A percentile compares a stretch with the other conserved stretches of the same genome.
Conservation (phyloP, 2,888 invertebrate genomes). For the Chaetogeoica ovagalla region DNA sequence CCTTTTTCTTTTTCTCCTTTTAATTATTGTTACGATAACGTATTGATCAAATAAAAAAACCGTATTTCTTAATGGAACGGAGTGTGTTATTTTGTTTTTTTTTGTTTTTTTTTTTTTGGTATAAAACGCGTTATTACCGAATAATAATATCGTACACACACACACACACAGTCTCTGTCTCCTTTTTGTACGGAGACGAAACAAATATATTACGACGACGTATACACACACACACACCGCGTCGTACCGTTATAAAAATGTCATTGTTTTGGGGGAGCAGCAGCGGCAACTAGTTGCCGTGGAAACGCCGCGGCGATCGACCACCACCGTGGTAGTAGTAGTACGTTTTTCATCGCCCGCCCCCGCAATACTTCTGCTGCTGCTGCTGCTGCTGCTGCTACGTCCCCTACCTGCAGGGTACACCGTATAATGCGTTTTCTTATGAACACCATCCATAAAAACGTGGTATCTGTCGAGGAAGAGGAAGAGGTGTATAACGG, state of each 20-base stretch:
- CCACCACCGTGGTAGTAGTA: not conserved
- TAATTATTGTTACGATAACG: too few species aligned
- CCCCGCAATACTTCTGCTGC: slow-evolving; percentile 2
- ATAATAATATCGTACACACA: not conserved
- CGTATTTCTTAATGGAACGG: too few species aligned
- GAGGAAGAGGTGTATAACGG: too few species aligned
- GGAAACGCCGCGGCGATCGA: slow-evolving; percentile 40
- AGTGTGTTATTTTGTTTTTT: too few species aligned
- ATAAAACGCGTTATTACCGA: too few species aligned
- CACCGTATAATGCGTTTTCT: slow-evolving; percentile 10
- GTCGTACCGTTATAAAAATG: slow-evolving; percentile 20
- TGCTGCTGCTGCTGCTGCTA: not conserved
- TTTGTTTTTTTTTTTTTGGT: too few species aligned
- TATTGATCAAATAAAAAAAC: too few species aligned
- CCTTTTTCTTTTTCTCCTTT: too few species aligned
- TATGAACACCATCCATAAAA: not conserved
- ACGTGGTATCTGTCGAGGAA: too few species aligned
- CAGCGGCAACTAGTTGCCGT: slow-evolving; percentile 39
- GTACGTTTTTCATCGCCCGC: slow-evolving; percentile 24
- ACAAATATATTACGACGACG: not conserved
- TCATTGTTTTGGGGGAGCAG: slow-evolving; percentile 41
- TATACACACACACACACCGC: not conserved
- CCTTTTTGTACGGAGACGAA: not conserved
- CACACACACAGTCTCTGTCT: not conserved
- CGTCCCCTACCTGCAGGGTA: not conserved